Evolutionary conservation across 2,888 invertebrate genomes (phyloP).

Genomic region (Yponomeuta evonymella): DNA sequence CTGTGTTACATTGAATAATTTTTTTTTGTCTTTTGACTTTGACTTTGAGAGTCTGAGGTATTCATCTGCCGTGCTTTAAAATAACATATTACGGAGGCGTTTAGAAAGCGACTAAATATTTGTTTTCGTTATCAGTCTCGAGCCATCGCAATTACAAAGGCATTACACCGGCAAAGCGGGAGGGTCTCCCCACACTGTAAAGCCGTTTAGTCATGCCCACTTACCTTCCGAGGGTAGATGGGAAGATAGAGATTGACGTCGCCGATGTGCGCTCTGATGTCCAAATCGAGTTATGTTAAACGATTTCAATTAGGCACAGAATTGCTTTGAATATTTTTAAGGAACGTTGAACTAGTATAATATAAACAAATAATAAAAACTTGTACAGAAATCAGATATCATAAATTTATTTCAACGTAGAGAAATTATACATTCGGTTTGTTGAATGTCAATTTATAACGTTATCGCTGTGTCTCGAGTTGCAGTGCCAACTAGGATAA

Average conservation of each 20-base stretch:
- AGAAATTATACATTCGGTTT: too few species aligned
- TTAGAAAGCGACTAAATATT: too few species aligned
- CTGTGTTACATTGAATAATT: too few species aligned
- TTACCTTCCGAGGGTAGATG: slow-evolving; percentile 10
- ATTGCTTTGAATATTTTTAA: background rate
- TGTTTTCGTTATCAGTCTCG: slow-evolving; percentile 2
- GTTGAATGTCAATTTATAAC: too few species aligned
- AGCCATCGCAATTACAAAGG: background rate
- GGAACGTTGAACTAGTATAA: background rate
- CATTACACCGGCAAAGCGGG: background rate
- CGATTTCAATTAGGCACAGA: background rate
- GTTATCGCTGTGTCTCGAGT: too few species aligned
- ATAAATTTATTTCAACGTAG: too few species aligned
- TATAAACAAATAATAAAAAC: too few species aligned
- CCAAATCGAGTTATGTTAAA: slow-evolving; percentile 7
- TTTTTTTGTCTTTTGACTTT: too few species aligned
- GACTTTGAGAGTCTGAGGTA: too few species aligned
- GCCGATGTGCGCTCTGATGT: background rate
- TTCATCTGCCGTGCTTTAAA: too few species aligned
- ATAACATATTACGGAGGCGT: background rate
- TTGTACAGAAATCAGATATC: too few species aligned
- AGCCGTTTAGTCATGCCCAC: slow-evolving; percentile 15
- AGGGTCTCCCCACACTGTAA: background rate
- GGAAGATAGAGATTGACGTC: background rate
- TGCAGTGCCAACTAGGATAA: too few species aligned